Base-by-base conservation (phyloP, 2,113 vertebrate species). In the Ciconia stormi region DNA sequence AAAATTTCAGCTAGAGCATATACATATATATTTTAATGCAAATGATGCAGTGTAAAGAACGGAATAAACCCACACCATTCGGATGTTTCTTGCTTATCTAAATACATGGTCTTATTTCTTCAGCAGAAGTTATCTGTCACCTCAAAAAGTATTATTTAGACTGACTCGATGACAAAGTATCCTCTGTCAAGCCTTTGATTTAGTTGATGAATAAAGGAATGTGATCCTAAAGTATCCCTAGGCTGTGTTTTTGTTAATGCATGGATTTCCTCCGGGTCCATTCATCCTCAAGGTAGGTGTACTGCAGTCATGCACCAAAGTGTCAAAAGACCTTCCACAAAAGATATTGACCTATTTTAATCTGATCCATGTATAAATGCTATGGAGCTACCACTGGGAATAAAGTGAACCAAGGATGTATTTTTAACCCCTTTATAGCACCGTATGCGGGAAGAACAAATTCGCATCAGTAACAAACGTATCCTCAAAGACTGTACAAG, bases 281-380 rank as follows among this genome's bases (percentile, higher is more conserved):
- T 95, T 96, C 96, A 96, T 96, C 93, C 96, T 96, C 82, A 74
- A 95, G 93, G 97, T 87, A 95, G 95, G 97, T 96, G 96, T 87
- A 95, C 83, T 93, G 95, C 96, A 97, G 96, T 82, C 96, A 97
- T 47, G 90, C 94, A 95, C 96, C 83, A 91, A 97, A 96, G 93
- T 85, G 94, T 79, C 90, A 94, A 82, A 95, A 95, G 95, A 96
- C 93, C 93, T 91, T 95, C 92, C 83, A 93, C 97, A 83, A 87
- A 96, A 95, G 95, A 96, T 90, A 95, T 86, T 96, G 97, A 97
- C 92, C 97, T 90, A 94, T 98, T 98, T 98, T 97, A 97, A 97
- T 97, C 94, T 95, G 93, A 96, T 97, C 94, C 84, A 44, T 94
- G 94, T 97, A 92, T 89, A 95, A 96, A 96, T 89, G 94, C 87